phyloP scores from a whole-genome alignment of 2,113 vertebrate species.

The Laticauda colubrina region DNA sequence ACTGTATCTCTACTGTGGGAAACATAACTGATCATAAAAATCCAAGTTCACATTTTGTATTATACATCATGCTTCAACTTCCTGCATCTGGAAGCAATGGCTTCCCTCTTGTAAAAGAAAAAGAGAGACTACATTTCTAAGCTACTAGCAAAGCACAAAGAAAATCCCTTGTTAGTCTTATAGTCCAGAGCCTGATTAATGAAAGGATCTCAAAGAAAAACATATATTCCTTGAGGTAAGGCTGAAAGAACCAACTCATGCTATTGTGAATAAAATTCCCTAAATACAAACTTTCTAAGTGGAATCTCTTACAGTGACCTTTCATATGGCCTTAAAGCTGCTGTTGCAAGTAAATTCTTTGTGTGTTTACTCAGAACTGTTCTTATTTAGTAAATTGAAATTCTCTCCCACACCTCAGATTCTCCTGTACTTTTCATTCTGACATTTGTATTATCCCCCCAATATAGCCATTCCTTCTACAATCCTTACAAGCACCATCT shows the following conservation, averaged over 20 bases:
- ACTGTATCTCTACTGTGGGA: background rate
- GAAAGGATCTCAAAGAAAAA: background rate
- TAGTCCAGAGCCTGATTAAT: background rate
- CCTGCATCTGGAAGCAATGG: background rate
- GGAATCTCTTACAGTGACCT: background rate
- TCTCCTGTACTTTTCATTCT: background rate
- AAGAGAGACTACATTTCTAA: background rate
- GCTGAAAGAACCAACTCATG: slow-evolving; percentile 2
- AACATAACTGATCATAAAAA: background rate
- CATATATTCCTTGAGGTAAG: background rate
- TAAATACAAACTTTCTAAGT: background rate
- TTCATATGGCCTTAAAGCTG: background rate
- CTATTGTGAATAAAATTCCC: background rate
- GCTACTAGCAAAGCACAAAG: background rate
- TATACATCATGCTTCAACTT: background rate
- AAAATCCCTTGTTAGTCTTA: background rate
- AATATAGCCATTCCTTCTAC: background rate
- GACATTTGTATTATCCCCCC: background rate
- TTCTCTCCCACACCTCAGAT: background rate
- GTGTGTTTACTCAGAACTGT: background rate
- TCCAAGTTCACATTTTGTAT: background rate
- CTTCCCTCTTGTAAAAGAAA: background rate
- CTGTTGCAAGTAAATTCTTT: background rate
- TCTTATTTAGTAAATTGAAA: background rate
- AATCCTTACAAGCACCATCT: background rate